Evolutionary conservation across 2,888 invertebrate genomes (phyloP).

Genomic region (Troides aeacus): DNA sequence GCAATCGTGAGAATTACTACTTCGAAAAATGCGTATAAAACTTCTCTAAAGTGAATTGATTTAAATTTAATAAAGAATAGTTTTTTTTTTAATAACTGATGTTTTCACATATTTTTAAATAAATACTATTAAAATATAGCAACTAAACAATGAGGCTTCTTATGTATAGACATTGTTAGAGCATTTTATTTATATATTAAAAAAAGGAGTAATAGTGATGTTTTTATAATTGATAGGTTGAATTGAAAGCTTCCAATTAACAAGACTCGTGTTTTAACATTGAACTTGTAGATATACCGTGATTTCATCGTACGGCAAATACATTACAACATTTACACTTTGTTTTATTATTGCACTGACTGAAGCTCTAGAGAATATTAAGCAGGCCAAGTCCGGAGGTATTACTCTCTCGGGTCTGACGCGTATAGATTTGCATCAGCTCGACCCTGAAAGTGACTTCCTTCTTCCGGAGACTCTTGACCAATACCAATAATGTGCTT

Average conservation of each 20-base stretch:
- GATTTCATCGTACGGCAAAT: conserved; percentile 14
- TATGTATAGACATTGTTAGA: too few species aligned
- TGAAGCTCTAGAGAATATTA: conserved; percentile 33
- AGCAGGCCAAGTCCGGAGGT: conserved; percentile 34
- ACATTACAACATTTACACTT: conserved; percentile 10
- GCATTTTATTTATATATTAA: too few species aligned
- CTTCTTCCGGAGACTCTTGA: conserved; percentile 66
- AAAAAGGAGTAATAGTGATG: too few species aligned
- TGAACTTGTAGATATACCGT: conserved; percentile 1
- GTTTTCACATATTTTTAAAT: too few species aligned
- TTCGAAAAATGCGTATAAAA: too few species aligned
- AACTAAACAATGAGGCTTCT: too few species aligned
- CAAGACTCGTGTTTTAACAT: neutral
- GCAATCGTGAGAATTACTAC: neutral
- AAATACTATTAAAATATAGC: too few species aligned
- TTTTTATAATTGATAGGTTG: too few species aligned
- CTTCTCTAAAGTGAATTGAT: too few species aligned
- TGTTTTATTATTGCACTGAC: conserved; percentile 21
- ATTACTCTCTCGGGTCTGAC: conserved; percentile 45
- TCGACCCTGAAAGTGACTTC: conserved; percentile 60
- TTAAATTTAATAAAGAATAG: too few species aligned
- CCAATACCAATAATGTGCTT: conserved; percentile 61
- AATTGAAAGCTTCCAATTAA: neutral
- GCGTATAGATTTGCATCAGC: conserved; percentile 38
- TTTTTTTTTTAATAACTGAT: too few species aligned